Evolutionary conservation across 2,888 invertebrate genomes (phyloP).

Genomic region (Megamerina dolium): DNA sequence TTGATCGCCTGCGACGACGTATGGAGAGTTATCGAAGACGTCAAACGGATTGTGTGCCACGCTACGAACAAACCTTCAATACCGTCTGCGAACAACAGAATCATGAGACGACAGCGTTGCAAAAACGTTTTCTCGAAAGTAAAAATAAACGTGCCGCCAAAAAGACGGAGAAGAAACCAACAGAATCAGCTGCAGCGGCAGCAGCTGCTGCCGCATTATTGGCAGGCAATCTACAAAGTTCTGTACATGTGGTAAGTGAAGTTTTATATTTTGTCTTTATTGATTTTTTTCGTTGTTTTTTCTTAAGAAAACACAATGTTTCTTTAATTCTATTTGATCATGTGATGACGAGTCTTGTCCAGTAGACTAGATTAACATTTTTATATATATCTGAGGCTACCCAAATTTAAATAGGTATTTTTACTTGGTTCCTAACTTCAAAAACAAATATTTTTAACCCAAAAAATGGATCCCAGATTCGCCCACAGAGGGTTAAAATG

Average conservation of each 20-base stretch:
- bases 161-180: slow-evolving; percentile 64
- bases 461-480: too few relatives aligned
- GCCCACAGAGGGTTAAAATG: too few relatives aligned
- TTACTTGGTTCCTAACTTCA: too few relatives aligned
- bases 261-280: slow-evolving; percentile 3
- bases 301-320: too few relatives aligned
- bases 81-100: slow-evolving; percentile 86
- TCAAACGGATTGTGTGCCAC: slow-evolving; percentile 78
- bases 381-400: too few relatives aligned
- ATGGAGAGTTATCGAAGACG: slow-evolving; percentile 82
- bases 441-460: too few relatives aligned
- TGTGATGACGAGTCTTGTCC: too few relatives aligned
- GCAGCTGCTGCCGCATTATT: slow-evolving; percentile 38
- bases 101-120: slow-evolving; percentile 79
- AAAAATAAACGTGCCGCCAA: slow-evolving; percentile 84
- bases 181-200: too few relatives aligned
- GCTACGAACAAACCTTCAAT: slow-evolving; percentile 82
- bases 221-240: slow-evolving; percentile 58
- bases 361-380: too few relatives aligned
- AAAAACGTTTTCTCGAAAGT: slow-evolving; percentile 84
- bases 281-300: too few relatives aligned
- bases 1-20: slow-evolving; percentile 77
- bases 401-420: too few relatives aligned
- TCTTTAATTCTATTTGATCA: too few relatives aligned
- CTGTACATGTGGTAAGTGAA: slow-evolving; percentile 67